Conservation (phyloP, 2,113 vertebrate genomes). For the Cynopterus brachyotis region DNA sequence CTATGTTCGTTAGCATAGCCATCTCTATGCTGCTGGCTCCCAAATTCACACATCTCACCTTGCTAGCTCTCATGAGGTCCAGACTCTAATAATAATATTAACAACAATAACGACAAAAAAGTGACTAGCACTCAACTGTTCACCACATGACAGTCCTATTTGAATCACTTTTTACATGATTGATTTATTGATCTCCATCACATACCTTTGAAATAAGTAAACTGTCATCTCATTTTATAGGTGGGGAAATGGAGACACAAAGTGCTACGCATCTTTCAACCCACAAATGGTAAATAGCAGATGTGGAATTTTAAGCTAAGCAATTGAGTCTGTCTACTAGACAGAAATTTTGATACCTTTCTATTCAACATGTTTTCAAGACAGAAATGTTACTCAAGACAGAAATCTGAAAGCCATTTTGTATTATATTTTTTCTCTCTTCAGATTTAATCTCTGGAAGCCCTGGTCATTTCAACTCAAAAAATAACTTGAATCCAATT, state of each 20-base stretch:
- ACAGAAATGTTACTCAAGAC: not conserved
- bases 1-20: not conserved
- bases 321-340: not conserved
- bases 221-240: not conserved
- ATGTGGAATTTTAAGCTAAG: slow-evolving; percentile 21
- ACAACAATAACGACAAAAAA: not conserved
- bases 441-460: not conserved
- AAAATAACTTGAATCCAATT: not conserved
- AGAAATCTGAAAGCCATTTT: slow-evolving; percentile 9
- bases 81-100: not conserved
- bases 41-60: not conserved
- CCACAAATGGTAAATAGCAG: not conserved
- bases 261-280: not conserved
- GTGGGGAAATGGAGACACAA: not conserved
- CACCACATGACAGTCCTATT: not conserved
- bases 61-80: not conserved
- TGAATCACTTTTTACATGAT: not conserved
- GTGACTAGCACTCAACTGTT: not conserved
- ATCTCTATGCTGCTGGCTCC: not conserved
- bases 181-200: not conserved
- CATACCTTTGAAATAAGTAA: not conserved
- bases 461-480: not conserved
- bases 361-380: not conserved
- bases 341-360: not conserved
- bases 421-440: not conserved